phyloP scores from a whole-genome alignment of 2,797 vertebrate species.

The Ciconia nigra region DNA sequence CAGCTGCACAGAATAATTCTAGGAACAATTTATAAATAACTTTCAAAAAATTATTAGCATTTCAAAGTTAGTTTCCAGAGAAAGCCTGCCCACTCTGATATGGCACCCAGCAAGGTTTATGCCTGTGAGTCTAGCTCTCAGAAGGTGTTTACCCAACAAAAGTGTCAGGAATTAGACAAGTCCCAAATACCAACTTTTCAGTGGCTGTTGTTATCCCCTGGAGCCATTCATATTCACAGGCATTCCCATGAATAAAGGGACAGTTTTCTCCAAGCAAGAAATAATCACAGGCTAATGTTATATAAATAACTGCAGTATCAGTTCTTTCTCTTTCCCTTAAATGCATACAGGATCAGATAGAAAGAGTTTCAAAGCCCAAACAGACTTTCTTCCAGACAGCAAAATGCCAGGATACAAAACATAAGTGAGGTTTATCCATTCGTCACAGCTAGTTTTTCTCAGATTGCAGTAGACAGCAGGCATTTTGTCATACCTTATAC shows the following conservation, averaged over 20 bases:
- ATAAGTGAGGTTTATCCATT: not conserved
- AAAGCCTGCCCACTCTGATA: not conserved
- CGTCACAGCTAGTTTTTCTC: not conserved
- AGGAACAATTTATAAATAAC: not conserved
- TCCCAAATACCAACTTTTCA: not conserved
- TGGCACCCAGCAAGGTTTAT: not conserved
- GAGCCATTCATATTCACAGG: not conserved
- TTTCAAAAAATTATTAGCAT: not conserved
- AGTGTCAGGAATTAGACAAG: not conserved
- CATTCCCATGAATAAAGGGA: not conserved
- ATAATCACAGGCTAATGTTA: not conserved
- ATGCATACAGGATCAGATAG: not conserved
- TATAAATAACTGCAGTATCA: not conserved
- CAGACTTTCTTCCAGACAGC: not conserved
- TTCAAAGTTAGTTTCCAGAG: not conserved
- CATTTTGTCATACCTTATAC: not conserved
- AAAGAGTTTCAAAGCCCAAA: not conserved
- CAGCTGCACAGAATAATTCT: not conserved
- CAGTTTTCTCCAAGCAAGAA: not conserved
- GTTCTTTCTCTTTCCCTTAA: not conserved
- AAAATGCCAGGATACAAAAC: not conserved
- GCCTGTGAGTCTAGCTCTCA: not conserved
- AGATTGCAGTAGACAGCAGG: not conserved
- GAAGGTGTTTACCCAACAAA: not conserved
- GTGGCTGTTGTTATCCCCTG: not conserved